These are phyloP conservation scores for Hydropsyche tenuis DNA, from an alignment of 1,140 invertebrate genomes.

Conservation along the genomic window DNA sequence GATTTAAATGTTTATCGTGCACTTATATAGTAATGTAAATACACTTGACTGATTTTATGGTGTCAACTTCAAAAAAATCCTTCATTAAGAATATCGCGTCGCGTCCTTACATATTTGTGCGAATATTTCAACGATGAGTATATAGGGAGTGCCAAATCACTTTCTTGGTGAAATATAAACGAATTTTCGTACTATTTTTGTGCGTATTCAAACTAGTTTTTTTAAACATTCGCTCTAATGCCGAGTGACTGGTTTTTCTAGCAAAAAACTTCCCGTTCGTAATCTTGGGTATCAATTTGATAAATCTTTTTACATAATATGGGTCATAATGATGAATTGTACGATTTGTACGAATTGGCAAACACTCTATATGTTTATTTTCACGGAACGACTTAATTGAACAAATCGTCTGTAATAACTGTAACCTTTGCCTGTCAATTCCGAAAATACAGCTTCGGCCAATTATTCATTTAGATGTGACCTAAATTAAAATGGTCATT, in stretches of 20 bases:
- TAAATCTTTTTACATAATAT: not conserved
- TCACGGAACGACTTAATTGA: not conserved
- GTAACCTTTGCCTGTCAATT: slow-evolving; percentile 14
- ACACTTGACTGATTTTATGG: too few species aligned
- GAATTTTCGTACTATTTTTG: too few species aligned
- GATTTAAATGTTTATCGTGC: too few species aligned
- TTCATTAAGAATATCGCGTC: too few species aligned
- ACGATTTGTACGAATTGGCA: not conserved
- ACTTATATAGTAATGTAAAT: too few species aligned
- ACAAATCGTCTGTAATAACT: not conserved
- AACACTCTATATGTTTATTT: not conserved
- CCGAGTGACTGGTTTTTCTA: not conserved
- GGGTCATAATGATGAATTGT: slow-evolving; percentile 4
- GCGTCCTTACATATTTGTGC: too few species aligned
- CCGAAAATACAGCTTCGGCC: not conserved
- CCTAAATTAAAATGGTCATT: slow-evolving; percentile 14
- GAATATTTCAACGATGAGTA: too few species aligned
- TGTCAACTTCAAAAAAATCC: too few species aligned
- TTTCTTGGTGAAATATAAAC: too few species aligned
- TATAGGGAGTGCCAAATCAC: too few species aligned
- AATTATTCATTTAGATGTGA: slow-evolving; percentile 15
- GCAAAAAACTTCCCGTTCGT: not conserved
- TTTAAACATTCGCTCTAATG: too few species aligned
- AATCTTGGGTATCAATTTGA: not conserved
- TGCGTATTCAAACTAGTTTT: too few species aligned